A percentile compares a stretch with the other conserved stretches of the same genome.
Conservation (phyloP, 1,140 invertebrate genomes). For the Hycleus phaleratus region DNA sequence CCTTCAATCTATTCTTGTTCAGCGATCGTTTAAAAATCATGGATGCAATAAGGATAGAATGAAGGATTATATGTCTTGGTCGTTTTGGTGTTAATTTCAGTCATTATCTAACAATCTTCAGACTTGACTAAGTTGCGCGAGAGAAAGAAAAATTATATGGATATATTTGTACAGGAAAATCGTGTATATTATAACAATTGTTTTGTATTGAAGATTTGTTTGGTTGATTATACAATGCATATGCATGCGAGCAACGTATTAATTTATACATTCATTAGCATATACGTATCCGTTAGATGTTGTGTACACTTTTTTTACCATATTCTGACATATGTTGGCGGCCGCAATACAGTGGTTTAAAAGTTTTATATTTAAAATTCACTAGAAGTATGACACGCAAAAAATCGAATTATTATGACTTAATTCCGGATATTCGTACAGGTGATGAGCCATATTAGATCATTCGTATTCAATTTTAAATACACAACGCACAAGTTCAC, state of each 20-base stretch:
- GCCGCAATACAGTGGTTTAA: conserved; percentile 25
- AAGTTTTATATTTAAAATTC: too few species aligned
- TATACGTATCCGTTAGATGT: conserved; percentile 40
- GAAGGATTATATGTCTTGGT: conserved; percentile 3
- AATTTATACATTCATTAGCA: conserved; percentile 42
- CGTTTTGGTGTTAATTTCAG: conserved; percentile 38
- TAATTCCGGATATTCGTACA: too few species aligned
- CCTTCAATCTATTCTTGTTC: too few species aligned
- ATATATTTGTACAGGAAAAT: conserved; percentile 24
- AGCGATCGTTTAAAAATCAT: too few species aligned
- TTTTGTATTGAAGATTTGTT: conserved; percentile 20
- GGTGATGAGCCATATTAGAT: too few species aligned
- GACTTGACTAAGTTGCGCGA: conserved; percentile 41
- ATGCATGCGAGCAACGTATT: conserved; percentile 41
- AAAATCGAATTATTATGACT: conserved; percentile 1
- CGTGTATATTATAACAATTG: conserved; percentile 25
- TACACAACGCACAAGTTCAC: too few species aligned
- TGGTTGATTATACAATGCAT: conserved; percentile 35
- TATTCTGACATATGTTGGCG: conserved; percentile 22
- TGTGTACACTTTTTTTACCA: conserved; percentile 31
- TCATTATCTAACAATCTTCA: conserved; percentile 40
- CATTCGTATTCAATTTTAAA: too few species aligned
- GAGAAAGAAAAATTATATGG: conserved; percentile 41
- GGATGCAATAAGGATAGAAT: neutral
- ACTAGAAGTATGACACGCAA: conserved; percentile 33